These are phyloP conservation scores for Eumacrocentrus americanus DNA, from an alignment of 2,888 invertebrate species.

Conservation along the genomic window DNA sequence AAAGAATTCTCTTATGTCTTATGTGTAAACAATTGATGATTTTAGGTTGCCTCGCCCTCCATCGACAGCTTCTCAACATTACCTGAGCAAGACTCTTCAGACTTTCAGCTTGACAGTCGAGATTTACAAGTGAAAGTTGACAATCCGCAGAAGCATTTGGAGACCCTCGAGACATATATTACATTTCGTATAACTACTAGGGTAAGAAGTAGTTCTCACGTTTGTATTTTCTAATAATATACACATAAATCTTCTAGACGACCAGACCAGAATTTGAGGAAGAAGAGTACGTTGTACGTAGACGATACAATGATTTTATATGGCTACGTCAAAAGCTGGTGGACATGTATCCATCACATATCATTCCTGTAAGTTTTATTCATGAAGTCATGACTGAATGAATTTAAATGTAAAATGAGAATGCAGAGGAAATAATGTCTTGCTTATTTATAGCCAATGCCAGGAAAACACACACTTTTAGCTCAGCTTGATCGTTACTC, in stretches of 20 bases:
- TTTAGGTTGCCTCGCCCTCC: slow-evolving; percentile 65
- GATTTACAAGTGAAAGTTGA: slow-evolving; percentile 74
- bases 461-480: slow-evolving; percentile 72
- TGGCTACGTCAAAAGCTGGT: slow-evolving; percentile 72
- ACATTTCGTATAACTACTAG: slow-evolving; percentile 73
- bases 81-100: slow-evolving; percentile 66
- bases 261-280: slow-evolving; percentile 70
- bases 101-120: slow-evolving; percentile 64
- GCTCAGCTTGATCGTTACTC: slow-evolving; percentile 74
- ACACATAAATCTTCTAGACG: slow-evolving; percentile 58
- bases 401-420: not conserved
- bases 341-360: slow-evolving; percentile 70
- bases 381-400: not conserved
- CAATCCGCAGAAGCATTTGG: slow-evolving; percentile 75
- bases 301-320: slow-evolving; percentile 76
- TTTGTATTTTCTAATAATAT: not conserved
- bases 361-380: slow-evolving; percentile 68
- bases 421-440: slow-evolving; percentile 6
- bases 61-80: slow-evolving; percentile 69
- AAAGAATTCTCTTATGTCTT: not conserved
- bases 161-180: slow-evolving; percentile 74
- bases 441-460: slow-evolving; percentile 67
- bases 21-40: not conserved
- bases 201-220: slow-evolving; percentile 54
- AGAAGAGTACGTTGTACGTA: slow-evolving; percentile 69